A percentile compares a stretch with the other conserved stretches of the same genome.
Conservation (phyloP, 2,888 invertebrate species). For the Chaetoderma sp. region DNA sequence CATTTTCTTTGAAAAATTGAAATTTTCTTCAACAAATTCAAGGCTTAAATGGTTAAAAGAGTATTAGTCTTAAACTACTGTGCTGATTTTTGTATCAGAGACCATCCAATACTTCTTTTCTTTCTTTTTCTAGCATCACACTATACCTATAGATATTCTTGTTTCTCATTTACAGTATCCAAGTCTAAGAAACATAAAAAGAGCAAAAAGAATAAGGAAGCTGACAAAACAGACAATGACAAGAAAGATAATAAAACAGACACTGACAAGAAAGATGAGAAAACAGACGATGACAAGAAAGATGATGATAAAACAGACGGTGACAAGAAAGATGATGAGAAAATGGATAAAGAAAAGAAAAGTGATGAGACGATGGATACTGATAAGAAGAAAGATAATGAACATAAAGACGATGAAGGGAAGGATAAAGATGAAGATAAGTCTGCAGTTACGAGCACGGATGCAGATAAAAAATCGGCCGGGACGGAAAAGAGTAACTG, state of each 20-base stretch:
- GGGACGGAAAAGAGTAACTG: constrained; percentile 13
- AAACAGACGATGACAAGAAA: neutral
- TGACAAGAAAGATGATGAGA: constrained; percentile 15
- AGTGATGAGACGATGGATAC: neutral
- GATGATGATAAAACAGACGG: constrained; percentile 21
- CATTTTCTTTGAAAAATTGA: no score
- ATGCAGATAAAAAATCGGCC: neutral
- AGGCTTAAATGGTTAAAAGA: no score
- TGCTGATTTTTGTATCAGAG: no score
- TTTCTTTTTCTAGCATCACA: constrained; percentile 63
- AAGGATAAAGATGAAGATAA: constrained; percentile 11
- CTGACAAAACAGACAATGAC: constrained; percentile 6
- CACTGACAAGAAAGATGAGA: constrained; percentile 4
- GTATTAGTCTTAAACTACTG: no score
- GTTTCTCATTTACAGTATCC: neutral
- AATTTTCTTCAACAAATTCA: no score
- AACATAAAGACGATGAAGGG: neutral
- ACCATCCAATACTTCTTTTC: no score
- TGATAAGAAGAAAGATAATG: constrained; percentile 10
- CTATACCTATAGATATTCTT: neutral
- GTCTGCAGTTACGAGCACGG: neutral
- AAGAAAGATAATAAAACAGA: constrained; percentile 19
- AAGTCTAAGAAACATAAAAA: no score
- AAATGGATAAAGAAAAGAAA: neutral
- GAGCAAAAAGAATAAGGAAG: constrained; percentile 1